A percentile compares a stretch with the other conserved stretches of the same genome.
Evolutionary conservation across 2,888 invertebrate species (phyloP).

Genomic region (Junonia oenone): DNA sequence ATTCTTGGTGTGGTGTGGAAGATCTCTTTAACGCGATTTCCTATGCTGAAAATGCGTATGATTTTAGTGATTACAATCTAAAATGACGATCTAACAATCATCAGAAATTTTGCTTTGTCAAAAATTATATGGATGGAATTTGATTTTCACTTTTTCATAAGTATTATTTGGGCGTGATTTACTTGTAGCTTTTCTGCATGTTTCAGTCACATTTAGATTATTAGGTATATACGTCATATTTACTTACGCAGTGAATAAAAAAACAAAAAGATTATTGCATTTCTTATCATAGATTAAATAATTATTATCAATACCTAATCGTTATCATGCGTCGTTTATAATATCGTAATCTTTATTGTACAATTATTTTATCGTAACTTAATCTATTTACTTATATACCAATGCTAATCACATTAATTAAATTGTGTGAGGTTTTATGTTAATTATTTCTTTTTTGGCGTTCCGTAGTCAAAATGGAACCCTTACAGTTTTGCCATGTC

Average conservation of each 20-base stretch:
- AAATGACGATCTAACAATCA: neutral
- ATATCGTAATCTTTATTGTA: neutral
- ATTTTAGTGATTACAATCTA: neutral
- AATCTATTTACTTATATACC: neutral
- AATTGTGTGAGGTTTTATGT: neutral
- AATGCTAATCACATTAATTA: neutral
- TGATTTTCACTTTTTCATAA: too few species aligned
- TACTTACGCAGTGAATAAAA: neutral
- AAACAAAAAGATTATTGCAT: neutral
- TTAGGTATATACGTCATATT: neutral
- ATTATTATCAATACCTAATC: neutral
- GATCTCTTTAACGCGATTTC: slow-evolving; percentile 52
- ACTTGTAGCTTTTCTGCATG: too few species aligned
- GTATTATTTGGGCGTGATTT: too few species aligned
- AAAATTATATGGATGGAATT: too few species aligned
- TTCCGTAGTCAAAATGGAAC: too few species aligned
- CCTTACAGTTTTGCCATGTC: too few species aligned
- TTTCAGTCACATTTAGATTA: too few species aligned
- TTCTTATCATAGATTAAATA: neutral
- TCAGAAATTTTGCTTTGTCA: neutral
- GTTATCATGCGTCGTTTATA: neutral
- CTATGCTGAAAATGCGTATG: slow-evolving; percentile 40
- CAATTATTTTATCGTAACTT: neutral
- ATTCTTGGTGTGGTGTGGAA: slow-evolving; percentile 83
- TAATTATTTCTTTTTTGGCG: too few species aligned